These are phyloP conservation scores for Chloromyia formosa DNA, from an alignment of 2,888 invertebrate genomes.

Conservation along the genomic window DNA sequence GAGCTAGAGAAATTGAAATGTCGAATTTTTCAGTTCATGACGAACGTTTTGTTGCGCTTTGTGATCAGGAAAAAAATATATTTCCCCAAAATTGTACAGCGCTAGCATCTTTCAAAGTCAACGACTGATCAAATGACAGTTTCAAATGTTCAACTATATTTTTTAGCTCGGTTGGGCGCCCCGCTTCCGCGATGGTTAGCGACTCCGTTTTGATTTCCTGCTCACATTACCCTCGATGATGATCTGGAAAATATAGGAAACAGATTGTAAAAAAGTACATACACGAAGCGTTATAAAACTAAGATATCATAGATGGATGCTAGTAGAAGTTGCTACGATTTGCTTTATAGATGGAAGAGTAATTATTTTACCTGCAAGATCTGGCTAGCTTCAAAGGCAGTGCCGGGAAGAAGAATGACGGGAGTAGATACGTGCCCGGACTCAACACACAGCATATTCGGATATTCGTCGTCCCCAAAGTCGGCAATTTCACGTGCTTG, in stretches of 20 bases:
- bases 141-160: background rate
- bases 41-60: background rate
- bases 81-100: background rate
- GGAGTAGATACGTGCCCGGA: constrained; percentile 90
- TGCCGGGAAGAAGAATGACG: constrained; percentile 86
- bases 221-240: constrained; percentile 64
- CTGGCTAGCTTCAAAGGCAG: constrained; percentile 91
- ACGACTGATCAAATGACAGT: background rate
- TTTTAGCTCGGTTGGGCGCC: constrained; percentile 25
- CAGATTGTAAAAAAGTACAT: background rate
- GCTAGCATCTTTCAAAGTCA: background rate
- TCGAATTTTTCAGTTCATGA: too few relatives aligned
- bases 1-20: too few relatives aligned
- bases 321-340: constrained; percentile 16
- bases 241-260: constrained; percentile 54
- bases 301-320: too few relatives aligned
- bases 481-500: constrained; percentile 92
- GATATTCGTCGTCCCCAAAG: constrained; percentile 97
- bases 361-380: constrained; percentile 76
- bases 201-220: constrained; percentile 63
- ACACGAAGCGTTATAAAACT: too few relatives aligned
- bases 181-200: constrained; percentile 56
- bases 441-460: constrained; percentile 96
- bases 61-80: background rate
- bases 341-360: constrained; percentile 8